Conservation (phyloP, 2,888 invertebrate species). For the Phengaris arion region DNA sequence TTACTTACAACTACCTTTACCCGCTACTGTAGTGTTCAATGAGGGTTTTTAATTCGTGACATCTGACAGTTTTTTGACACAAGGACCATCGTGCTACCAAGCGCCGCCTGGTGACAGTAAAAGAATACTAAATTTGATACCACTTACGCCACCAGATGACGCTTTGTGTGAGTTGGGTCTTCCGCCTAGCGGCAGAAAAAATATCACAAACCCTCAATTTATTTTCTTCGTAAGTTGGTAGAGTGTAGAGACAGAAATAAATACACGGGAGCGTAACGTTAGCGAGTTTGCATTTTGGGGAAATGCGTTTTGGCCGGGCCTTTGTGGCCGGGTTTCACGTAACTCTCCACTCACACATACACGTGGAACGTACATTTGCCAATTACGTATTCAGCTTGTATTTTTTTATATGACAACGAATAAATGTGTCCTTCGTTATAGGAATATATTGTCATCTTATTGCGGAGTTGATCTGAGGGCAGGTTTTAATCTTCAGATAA, state of each 20-base stretch:
- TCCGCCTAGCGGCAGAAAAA: too few relatives aligned
- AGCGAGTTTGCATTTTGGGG: conserved; percentile 4
- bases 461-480: too few relatives aligned
- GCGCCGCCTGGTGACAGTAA: too few relatives aligned
- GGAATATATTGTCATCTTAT: too few relatives aligned
- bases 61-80: too few relatives aligned
- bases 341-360: not conserved
- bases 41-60: too few relatives aligned
- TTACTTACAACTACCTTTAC: not conserved
- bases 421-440: not conserved
- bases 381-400: not conserved
- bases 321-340: conserved; percentile 21
- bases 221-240: not conserved
- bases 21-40: not conserved
- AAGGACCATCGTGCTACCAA: too few relatives aligned
- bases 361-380: conserved; percentile 4
- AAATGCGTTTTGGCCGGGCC: conserved; percentile 26
- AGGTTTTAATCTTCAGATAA: too few relatives aligned
- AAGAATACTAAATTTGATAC: too few relatives aligned
- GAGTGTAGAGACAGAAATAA: not conserved
- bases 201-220: too few relatives aligned
- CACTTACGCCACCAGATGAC: too few relatives aligned
- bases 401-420: not conserved
- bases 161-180: too few relatives aligned
- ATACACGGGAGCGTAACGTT: not conserved